Percentiles rank a stretch among this genome's conserved stretches.
phyloP scores from a whole-genome alignment of 2,888 invertebrate genomes.

The Perithous albicinctus region DNA sequence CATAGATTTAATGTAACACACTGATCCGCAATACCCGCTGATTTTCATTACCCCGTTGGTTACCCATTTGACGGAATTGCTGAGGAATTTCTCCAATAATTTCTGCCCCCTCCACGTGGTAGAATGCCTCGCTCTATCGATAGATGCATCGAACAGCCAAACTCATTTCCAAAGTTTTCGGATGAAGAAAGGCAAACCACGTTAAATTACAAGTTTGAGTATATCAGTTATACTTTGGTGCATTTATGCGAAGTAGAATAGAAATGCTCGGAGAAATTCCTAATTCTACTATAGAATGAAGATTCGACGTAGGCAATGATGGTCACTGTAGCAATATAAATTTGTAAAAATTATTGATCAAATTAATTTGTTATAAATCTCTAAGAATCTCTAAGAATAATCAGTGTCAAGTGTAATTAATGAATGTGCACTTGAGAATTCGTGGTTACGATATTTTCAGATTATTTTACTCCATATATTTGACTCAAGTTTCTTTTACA shows the following conservation, averaged over 20 bases:
- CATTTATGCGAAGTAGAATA: slow-evolving; percentile 2
- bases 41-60: not conserved
- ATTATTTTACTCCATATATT: too few relatives aligned
- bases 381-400: too few relatives aligned
- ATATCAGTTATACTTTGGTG: slow-evolving; percentile 35
- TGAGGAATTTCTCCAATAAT: slow-evolving; percentile 32
- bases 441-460: too few relatives aligned
- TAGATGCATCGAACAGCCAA: not conserved
- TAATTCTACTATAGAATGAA: slow-evolving; percentile 46
- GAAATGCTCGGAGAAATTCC: slow-evolving; percentile 13
- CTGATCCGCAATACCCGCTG: not conserved
- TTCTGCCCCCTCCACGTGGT: too few relatives aligned
- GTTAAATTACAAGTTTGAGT: slow-evolving; percentile 50
- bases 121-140: not conserved
- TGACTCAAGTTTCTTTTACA: too few relatives aligned
- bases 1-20: not conserved
- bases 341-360: too few relatives aligned
- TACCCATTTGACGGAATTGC: slow-evolving; percentile 41
- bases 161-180: slow-evolving; percentile 49
- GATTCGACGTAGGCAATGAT: not conserved
- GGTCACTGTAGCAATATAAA: not conserved
- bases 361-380: too few relatives aligned
- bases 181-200: not conserved
- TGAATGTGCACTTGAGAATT: too few relatives aligned
- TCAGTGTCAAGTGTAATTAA: too few relatives aligned